phyloP scores from a whole-genome alignment of 2,113 vertebrate species.

The Bombycilla garrulus region DNA sequence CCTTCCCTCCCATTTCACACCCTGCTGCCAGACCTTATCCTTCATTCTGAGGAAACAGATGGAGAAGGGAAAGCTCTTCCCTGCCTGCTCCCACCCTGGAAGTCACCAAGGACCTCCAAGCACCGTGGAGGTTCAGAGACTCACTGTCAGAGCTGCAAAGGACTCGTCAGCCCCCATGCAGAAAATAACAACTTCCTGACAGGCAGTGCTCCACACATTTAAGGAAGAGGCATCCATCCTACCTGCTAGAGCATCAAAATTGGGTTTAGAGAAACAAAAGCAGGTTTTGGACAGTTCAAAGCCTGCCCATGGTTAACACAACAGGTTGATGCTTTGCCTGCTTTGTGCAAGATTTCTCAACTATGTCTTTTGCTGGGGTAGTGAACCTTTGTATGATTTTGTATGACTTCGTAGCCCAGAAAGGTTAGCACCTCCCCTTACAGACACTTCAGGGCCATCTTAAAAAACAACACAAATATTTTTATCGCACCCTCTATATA shows the following conservation, averaged over 20 bases:
- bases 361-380: not conserved
- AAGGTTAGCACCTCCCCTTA: not conserved
- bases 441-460: not conserved
- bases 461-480: not conserved
- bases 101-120: not conserved
- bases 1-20: not conserved
- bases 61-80: not conserved
- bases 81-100: not conserved
- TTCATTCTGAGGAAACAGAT: not conserved
- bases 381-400: not conserved
- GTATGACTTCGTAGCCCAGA: not conserved
- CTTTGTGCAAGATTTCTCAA: not conserved
- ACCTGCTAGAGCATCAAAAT: not conserved
- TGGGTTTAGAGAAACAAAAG: not conserved
- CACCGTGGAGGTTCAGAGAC: not conserved
- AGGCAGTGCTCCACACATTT: not conserved
- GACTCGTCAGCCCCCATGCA: not conserved
- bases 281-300: not conserved
- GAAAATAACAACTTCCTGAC: not conserved
- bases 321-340: not conserved
- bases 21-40: not conserved
- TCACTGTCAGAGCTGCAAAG: not conserved
- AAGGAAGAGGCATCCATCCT: not conserved
- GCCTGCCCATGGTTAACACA: rapidly evolving
- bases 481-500: not conserved